Base-by-base conservation (phyloP, 2,113 vertebrate genomes). In the Xenopus laevis region DNA sequence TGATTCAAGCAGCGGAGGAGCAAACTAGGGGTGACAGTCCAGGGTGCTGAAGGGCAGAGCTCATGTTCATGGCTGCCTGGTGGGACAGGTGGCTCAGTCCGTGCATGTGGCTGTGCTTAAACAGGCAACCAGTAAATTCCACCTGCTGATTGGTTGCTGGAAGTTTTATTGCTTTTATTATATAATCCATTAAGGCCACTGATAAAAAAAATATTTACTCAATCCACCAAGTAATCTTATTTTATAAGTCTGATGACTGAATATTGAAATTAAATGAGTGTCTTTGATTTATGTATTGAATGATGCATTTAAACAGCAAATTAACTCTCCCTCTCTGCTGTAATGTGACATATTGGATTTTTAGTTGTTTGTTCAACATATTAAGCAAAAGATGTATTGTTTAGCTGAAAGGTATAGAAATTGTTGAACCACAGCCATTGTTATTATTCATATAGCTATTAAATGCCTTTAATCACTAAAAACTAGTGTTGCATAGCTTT, bases 271-370 rank as follows among this genome's bases (percentile, higher is more conserved):
- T 60, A 18, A 60, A 13, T 60, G n/a, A 21, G 58, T 60, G 4
- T 55, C 7, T 11, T 60, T 60, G 13, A 10, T 47, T 10, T 47
- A 60, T 20, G 58, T 18, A 60, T 18, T 60, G 58, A 60, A 60
- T 18, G 20, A 60, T 1, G 21, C 58, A 20, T 60, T 9, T 60
- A 60, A 11, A 60, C 2, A 60, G 52, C 20, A 23, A 60, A 23
- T 4, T 21, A 18, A 23, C 58, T 21, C 13, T 60, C 21, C 13
- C n/a, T n/a, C 10, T 60, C 58, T 21, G 18, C 21, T 60, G 5
- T 60, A 60, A 60, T 60, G 58, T 23, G 58, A 60, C 58, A 60
- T 23, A 60, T 60, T 23, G 20, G n/a, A 21, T 60, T 21, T 60
- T 60, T 20, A 60, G 58, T 18, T 20, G 18, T 60, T 9, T 12